Conservation (phyloP, 37 sponge, comb jelly and placozoan species). For the Ephydatia muelleri region DNA sequence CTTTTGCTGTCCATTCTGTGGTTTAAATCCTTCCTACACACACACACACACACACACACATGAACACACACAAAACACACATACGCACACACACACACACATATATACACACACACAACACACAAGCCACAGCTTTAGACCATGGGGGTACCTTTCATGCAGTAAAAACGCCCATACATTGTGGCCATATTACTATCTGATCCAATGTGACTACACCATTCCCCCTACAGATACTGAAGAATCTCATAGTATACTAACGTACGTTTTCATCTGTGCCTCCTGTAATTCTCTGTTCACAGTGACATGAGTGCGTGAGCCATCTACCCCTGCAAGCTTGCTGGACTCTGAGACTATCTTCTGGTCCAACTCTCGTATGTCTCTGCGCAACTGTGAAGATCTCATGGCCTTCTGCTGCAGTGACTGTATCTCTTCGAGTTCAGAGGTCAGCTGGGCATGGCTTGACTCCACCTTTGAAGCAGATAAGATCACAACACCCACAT, state of each 20-base stretch:
- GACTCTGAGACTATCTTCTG: conserved; percentile 45
- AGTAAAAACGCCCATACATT: too few relatives aligned
- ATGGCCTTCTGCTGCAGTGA: conserved; percentile 39
- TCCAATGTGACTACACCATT: too few relatives aligned
- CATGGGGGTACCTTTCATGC: too few relatives aligned
- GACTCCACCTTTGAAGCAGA: conserved; percentile 2
- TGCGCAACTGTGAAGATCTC: conserved; percentile 27
- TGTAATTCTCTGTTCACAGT: conserved; percentile 63
- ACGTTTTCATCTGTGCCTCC: conserved; percentile 56
- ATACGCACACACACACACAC: too few relatives aligned
- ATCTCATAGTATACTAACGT: background rate
- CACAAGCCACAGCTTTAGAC: too few relatives aligned
- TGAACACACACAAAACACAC: too few relatives aligned
- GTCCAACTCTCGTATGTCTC: conserved; percentile 53
- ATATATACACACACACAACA: background rate
- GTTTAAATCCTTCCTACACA: conserved; percentile 55
- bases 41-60: background rate
- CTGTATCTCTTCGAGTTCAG: conserved; percentile 41
- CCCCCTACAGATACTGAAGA: too few relatives aligned
- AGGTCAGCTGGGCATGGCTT: conserved; percentile 6
- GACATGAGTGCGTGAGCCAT: conserved; percentile 42
- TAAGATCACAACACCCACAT: background rate
- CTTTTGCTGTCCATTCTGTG: conserved; percentile 62
- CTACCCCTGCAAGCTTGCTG: conserved; percentile 36
- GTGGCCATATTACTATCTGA: too few relatives aligned